phyloP scores from a whole-genome alignment of 2,797 vertebrate species.

The Protosalanx chinensis region DNA sequence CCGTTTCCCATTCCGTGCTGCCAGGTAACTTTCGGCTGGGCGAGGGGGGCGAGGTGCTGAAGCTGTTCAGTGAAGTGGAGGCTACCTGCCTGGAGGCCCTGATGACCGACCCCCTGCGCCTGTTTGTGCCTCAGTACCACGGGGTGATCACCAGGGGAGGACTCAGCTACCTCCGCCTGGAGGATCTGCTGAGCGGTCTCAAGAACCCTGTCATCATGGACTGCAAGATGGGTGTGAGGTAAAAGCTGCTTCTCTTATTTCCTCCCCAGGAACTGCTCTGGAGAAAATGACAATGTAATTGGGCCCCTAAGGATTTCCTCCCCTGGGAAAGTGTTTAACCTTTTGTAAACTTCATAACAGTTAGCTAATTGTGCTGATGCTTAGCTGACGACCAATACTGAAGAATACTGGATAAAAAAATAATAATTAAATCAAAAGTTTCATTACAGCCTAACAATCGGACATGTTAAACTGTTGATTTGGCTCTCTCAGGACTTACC shows the following conservation, averaged over 20 bases:
- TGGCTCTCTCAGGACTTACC: constrained; percentile 75
- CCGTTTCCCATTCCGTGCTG: constrained; percentile 5
- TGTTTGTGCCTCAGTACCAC: constrained; percentile 82
- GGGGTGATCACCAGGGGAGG: constrained; percentile 75
- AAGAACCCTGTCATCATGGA: constrained; percentile 86
- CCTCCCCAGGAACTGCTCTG: no score
- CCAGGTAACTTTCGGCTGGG: constrained; percentile 83
- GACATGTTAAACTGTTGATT: background rate
- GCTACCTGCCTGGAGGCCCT: constrained; percentile 77
- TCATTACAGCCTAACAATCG: no score
- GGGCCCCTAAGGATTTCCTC: background rate
- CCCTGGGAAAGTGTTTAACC: background rate
- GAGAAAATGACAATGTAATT: no score
- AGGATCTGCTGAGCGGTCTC: constrained; percentile 82
- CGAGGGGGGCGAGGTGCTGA: constrained; percentile 83
- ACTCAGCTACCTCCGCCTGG: constrained; percentile 81
- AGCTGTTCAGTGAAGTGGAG: constrained; percentile 80
- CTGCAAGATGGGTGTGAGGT: constrained; percentile 92
- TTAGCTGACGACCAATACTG: no score
- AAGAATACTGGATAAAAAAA: no score
- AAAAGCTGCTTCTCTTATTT: background rate
- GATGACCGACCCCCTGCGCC: constrained; percentile 77
- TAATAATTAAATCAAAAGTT: no score
- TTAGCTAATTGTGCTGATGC: no score
- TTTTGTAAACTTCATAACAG: background rate